These are phyloP conservation scores for Acrocephalus kingi DNA, from an alignment of 2,113 vertebrate genomes.

Conservation along the genomic window DNA sequence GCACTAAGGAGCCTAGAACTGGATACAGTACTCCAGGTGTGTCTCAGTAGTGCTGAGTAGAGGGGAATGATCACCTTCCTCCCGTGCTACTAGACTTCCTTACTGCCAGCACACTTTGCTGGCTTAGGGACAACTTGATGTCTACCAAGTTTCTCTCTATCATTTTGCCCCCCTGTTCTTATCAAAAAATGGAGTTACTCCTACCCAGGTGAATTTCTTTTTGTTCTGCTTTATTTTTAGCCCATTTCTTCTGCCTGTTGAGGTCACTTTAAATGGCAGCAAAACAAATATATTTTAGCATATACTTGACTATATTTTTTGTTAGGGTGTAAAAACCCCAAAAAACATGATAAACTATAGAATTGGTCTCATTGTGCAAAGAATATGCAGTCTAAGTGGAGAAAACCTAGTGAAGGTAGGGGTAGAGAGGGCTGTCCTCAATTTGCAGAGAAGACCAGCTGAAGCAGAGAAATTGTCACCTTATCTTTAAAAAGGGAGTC, in stretches of 20 bases:
- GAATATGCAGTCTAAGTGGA: background rate
- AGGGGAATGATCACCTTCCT: background rate
- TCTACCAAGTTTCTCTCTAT: background rate
- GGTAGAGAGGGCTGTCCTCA: background rate
- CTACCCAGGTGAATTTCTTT: background rate
- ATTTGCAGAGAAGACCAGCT: background rate
- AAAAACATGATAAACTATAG: background rate
- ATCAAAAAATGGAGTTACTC: background rate
- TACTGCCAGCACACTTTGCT: background rate
- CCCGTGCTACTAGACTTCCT: background rate
- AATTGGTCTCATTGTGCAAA: background rate
- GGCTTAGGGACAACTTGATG: background rate
- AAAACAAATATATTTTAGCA: background rate
- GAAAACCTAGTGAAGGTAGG: background rate
- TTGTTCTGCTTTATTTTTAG: background rate
- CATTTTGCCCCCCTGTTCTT: rapidly evolving
- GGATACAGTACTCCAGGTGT: background rate
- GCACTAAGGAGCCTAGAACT: background rate
- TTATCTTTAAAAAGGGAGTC: background rate
- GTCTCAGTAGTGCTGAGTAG: background rate
- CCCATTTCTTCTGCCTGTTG: background rate
- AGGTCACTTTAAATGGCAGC: background rate
- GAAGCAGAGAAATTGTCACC: background rate
- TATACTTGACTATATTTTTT: background rate
- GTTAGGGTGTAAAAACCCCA: background rate